Base-by-base conservation (phyloP, 2,113 vertebrate genomes). In the Pyrgilauda ruficollis region DNA sequence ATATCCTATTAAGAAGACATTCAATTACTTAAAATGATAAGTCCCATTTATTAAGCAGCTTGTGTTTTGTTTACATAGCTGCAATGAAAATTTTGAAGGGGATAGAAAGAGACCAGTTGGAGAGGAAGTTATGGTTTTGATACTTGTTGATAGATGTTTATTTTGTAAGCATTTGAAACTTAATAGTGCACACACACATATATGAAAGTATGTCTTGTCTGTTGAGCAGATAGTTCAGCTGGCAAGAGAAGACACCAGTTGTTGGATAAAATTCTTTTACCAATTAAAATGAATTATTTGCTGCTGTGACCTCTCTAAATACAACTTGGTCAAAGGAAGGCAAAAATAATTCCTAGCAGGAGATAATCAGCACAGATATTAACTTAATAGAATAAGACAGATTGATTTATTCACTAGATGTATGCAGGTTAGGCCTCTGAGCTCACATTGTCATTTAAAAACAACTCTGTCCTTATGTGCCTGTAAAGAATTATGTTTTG, bases 341-440 rank as follows among this genome's bases (percentile, higher is more conserved):
- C 23, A 85, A 85, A 83, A 81, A 69, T 66, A 78, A 70, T 89
- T 91, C 55, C 20, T 93, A 75, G 49, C 52, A 91, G 46, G 18
- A 91, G 11, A 66, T 70, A 90, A 94, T 96, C 35, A 72, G 27
- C 74, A 87, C 31, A 69, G 15, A 83, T 78, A 87, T n/a, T 80
- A 81, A 90, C 84, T 95, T 87, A 94, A 72, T 72, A 64, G 63
- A 92, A 84, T 31, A 88, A 78, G 59, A 72, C 59, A 72, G 67
- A 96, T 86, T 86, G 87, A 90, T 94, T 96, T 96, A 87, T 92
- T 96, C 59, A 82, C 24, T 75, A 35, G 50, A 61, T 86, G 56
- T 69, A 72, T 72, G 17, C 43, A 85, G 58, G 44, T 82, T 91
- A 87, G 39, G 33, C 30, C 15, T 94, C 30, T 75, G 56, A 89